Base-by-base conservation (phyloP, 2,888 invertebrate genomes). In the Trissolcus brochymenae region DNA sequence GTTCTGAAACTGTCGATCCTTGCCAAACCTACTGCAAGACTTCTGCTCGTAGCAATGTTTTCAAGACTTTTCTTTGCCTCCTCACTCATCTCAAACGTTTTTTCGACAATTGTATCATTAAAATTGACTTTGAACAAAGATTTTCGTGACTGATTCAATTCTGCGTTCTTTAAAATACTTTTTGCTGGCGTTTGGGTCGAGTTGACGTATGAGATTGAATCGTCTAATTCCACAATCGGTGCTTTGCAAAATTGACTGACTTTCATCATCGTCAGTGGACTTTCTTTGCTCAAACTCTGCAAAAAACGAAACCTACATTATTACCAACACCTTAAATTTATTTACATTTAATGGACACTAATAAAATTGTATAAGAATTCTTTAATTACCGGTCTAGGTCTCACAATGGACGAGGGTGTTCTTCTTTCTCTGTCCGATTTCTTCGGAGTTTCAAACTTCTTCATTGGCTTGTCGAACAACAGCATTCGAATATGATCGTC, bases 141-240 rank as follows among this genome's bases (percentile, higher is more conserved):
- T 53, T 82, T 87, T 4, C 53, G 13, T 0, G 72, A 46, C 4
- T 56, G 25, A 4, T 80, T 81, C 7, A 11, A 40, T 13, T 54
- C 66, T 2, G 16, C 43, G n/a, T 57, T 60, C 41, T 88, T 88
- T 9, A 88, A 68, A 65, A 88, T 88, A 60, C 88, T 82, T 40
- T 84, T 88, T 0, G 83, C 84, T 1, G 87, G 89, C 1, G 87
- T 88, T 64, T 87, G 87, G 64, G 80, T 78, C 0, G 85, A 88
- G 74, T 87, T 89, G 3, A 87, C 75, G 35, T 9, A 87, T 0
- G 81, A 73, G 54, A 85, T 83, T 3, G 86, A 84, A 2, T 83
- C 70, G 54, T 88, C 86, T n/a, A 85, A 29, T 4, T 82, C 74
- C 17, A 67, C 35, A 4, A 0, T 16, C 19, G 88, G 85, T 0